Base-by-base conservation (phyloP, 2,113 vertebrate species). In the Syngnathus floridae region DNA sequence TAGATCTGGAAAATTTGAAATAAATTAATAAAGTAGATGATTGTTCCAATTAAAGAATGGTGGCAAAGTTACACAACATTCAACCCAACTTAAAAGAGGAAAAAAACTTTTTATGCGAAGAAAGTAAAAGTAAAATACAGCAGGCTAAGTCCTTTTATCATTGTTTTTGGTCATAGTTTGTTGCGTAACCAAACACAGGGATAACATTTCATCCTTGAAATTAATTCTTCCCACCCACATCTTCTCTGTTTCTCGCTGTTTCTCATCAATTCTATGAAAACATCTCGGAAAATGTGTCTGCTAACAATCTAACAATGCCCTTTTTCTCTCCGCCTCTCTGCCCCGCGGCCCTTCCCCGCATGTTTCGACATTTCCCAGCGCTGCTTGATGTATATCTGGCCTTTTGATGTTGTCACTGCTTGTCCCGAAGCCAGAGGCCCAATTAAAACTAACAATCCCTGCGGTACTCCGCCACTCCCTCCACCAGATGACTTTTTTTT, bases 381-480 rank as follows among this genome's bases (percentile, higher is more conserved):
- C 70, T 60, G 63, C 82, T 86, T 91, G 90, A 92, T 90, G 85
- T 91, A 91, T 91, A 90, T 90, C 90, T 92, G 88, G 91, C 91
- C 91, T 92, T 61, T 92, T 92, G 88, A 91, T 90, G 90, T 88
- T 88, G 87, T 89, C 82, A 71, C 85, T 70, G 72, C 71, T 31
- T 84, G 82, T 87, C 84, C 85, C 49, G 21, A 58, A 84, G 86
- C 84, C 80, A 48, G 65, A 80, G 80, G 85, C 79, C 88, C 89
- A 90, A 91, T 92, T 92, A 92, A 89, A 91, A 83, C 82, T 85
- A 89, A 89, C 88, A 89, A 83, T 73, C 81, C 68, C 68, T 1
- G 13, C 71, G 70, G 76, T 72, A 66, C 35, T 56, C 45, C 48
- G 51, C 66, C 66, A 65, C 48, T 74, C 43, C 52, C 60, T 60